Percentiles rank a stretch among this genome's conserved stretches.
Evolutionary conservation across 1,140 invertebrate species (phyloP).

Genomic region (Magallana ariakensis): DNA sequence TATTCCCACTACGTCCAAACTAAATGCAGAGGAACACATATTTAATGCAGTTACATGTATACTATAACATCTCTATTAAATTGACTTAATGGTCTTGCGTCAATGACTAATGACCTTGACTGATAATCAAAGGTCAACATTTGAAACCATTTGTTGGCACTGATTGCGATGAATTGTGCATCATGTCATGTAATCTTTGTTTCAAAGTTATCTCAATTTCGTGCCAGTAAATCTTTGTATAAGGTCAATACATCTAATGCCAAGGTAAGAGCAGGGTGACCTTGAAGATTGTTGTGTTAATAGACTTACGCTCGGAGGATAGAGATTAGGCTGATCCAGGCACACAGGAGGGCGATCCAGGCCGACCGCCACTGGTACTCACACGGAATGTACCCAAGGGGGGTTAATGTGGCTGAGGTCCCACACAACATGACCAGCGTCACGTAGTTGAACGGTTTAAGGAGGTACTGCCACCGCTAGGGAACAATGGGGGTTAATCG

Average conservation of each 20-base stretch:
- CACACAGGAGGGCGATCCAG: slow-evolving; percentile 58
- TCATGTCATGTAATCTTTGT: too few species aligned
- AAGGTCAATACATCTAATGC: too few species aligned
- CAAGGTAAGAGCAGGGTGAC: too few species aligned
- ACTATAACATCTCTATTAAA: too few species aligned
- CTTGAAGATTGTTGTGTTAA: background rate
- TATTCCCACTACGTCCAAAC: slow-evolving; percentile 63
- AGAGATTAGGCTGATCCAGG: slow-evolving; percentile 50
- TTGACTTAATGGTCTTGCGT: too few species aligned
- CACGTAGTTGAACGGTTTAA: slow-evolving; percentile 53
- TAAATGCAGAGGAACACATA: slow-evolving; percentile 48
- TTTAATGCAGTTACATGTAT: too few species aligned
- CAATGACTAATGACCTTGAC: too few species aligned
- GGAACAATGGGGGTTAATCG: background rate
- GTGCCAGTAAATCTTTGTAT: too few species aligned
- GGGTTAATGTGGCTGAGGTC: slow-evolving; percentile 51
- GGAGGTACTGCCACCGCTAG: slow-evolving; percentile 59
- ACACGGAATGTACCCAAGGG: slow-evolving; percentile 54
- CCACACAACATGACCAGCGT: slow-evolving; percentile 55
- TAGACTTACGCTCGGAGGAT: slow-evolving; percentile 31
- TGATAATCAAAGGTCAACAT: too few species aligned
- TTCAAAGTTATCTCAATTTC: too few species aligned
- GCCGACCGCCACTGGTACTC: slow-evolving; percentile 57
- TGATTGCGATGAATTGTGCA: too few species aligned
- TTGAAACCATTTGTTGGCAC: too few species aligned